Percentiles rank a stretch among this genome's conserved stretches.
Conservation (phyloP, 2,797 vertebrate genomes). For the Channa striata region DNA sequence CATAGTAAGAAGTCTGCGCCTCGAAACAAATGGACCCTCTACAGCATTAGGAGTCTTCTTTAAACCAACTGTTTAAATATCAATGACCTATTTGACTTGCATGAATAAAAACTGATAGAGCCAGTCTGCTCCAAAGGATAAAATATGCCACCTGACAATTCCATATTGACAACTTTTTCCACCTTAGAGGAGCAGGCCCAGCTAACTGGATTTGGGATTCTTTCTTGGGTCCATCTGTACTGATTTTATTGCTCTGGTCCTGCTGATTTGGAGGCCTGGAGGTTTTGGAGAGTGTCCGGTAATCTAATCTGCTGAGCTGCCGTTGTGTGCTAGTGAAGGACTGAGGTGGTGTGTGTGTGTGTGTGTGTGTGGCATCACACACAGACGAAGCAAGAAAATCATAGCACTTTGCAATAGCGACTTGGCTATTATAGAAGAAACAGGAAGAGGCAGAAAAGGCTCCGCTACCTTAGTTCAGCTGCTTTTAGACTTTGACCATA, state of each 20-base stretch:
- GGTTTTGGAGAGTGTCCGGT: constrained; percentile 60
- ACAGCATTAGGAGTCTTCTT: constrained; percentile 6
- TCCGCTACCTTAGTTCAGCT: too few species aligned
- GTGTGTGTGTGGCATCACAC: too few species aligned
- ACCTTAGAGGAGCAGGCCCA: constrained; percentile 48
- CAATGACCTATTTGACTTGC: constrained; percentile 75
- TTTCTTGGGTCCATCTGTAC: constrained; percentile 56
- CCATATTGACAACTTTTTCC: background rate
- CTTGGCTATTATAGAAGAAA: too few species aligned
- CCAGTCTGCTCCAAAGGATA: constrained; percentile 32
- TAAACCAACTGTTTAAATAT: constrained; percentile 63
- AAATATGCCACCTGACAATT: constrained; percentile 13
- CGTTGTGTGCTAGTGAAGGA: constrained; percentile 6
- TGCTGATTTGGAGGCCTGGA: constrained; percentile 65
- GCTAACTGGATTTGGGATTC: constrained; percentile 69
- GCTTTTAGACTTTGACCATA: background rate
- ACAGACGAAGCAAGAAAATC: too few species aligned
- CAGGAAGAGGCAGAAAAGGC: too few species aligned
- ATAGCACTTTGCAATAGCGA: too few species aligned
- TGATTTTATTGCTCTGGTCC: constrained; percentile 66
- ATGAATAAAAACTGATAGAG: constrained; percentile 57
- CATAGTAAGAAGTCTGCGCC: constrained; percentile 8
- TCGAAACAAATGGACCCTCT: constrained; percentile 18
- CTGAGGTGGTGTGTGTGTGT: background rate
- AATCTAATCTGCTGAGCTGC: constrained; percentile 66